These are phyloP conservation scores for Arvicanthis niloticus DNA, from an alignment of 2,113 vertebrate genomes.

Conservation along the genomic window DNA sequence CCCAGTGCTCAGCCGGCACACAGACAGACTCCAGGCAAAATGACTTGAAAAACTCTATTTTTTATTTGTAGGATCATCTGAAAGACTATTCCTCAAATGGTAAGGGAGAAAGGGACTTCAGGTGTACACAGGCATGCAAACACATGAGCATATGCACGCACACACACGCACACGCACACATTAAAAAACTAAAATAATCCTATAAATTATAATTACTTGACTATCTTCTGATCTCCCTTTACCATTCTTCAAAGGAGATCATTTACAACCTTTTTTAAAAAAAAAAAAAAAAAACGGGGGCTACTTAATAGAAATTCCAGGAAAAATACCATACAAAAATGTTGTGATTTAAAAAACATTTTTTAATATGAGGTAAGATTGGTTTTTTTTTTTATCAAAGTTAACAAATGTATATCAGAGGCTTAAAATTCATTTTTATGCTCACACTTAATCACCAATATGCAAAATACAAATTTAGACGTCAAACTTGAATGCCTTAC, in stretches of 20 bases:
- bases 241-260: background rate
- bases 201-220: background rate
- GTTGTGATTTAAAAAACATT: slow-evolving; percentile 42
- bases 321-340: slow-evolving; percentile 66
- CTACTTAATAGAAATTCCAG: slow-evolving; percentile 43
- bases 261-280: slow-evolving; percentile 22
- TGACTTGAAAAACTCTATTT: background rate
- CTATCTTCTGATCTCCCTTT: background rate
- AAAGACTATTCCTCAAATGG: background rate
- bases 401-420: slow-evolving; percentile 66
- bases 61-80: background rate
- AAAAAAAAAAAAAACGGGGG: background rate
- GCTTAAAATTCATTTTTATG: slow-evolving; percentile 70
- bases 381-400: slow-evolving; percentile 40
- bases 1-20: background rate
- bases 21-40: background rate
- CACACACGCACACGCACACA: background rate
- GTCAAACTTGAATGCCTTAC: slow-evolving; percentile 63
- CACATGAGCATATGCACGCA: background rate
- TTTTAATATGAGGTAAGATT: slow-evolving; percentile 61
- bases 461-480: slow-evolving; percentile 70
- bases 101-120: background rate
- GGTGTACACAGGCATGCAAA: background rate
- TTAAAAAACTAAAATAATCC: slow-evolving; percentile 21
- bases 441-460: slow-evolving; percentile 59